Conservation (phyloP, 2,797 vertebrate species). For the Xenentodon cancila region DNA sequence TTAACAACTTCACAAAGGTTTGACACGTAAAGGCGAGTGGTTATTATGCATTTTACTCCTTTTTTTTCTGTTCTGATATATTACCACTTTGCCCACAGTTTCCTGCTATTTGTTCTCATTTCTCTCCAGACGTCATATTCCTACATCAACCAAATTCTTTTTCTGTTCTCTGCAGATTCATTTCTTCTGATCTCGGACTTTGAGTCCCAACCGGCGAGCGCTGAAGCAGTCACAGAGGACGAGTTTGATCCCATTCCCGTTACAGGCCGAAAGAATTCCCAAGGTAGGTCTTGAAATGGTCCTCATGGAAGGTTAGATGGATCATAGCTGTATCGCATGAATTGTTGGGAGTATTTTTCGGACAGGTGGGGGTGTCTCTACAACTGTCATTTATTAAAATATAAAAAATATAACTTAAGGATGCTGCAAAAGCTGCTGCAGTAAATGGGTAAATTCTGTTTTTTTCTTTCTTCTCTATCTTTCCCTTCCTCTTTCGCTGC, state of each 20-base stretch:
- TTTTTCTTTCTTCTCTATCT: constrained; percentile 28
- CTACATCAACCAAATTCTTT: background rate
- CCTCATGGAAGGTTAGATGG: constrained; percentile 4
- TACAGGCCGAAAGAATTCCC: constrained; percentile 94
- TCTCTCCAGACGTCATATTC: too few relatives aligned
- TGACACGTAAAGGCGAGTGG: too few relatives aligned
- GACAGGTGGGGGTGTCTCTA: too few relatives aligned
- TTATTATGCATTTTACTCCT: too few relatives aligned
- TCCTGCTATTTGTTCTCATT: too few relatives aligned
- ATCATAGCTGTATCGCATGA: background rate
- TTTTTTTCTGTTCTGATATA: too few relatives aligned
- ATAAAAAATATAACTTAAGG: background rate
- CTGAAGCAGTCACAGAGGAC: constrained; percentile 90
- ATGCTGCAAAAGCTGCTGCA: constrained; percentile 29
- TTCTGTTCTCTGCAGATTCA: constrained; percentile 84
- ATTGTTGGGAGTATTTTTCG: too few relatives aligned
- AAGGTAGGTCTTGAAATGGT: constrained; percentile 85
- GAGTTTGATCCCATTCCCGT: constrained; percentile 99
- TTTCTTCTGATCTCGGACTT: constrained; percentile 96
- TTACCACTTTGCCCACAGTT: too few relatives aligned
- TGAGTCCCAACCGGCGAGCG: constrained; percentile 81
- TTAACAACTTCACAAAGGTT: too few relatives aligned
- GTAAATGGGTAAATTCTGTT: constrained; percentile 57
- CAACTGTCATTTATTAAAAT: too few relatives aligned
- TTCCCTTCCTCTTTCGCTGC: constrained; percentile 44